These are phyloP conservation scores for Leucania comma DNA, from an alignment of 2,888 invertebrate genomes.

Conservation along the genomic window DNA sequence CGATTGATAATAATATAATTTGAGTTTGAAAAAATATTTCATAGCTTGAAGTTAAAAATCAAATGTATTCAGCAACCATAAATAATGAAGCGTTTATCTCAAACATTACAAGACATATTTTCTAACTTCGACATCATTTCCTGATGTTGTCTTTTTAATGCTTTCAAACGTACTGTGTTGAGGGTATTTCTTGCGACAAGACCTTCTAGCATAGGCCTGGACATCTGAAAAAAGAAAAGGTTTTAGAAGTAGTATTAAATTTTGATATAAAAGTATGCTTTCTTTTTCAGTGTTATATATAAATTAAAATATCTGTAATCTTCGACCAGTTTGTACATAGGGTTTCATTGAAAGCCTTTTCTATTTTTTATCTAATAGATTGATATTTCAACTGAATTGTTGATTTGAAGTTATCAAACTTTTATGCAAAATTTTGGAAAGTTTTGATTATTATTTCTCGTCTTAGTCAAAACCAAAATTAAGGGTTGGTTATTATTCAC, in stretches of 20 bases:
- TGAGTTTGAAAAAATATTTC: too few species aligned
- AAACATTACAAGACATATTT: conserved; percentile 79
- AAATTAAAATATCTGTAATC: background rate
- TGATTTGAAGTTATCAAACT: too few species aligned
- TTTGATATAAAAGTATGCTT: background rate
- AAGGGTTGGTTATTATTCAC: too few species aligned
- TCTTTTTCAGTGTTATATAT: too few species aligned
- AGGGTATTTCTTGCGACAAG: conserved; percentile 85
- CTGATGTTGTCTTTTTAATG: conserved; percentile 86
- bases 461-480: too few species aligned
- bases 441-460: too few species aligned
- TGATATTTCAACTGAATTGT: too few species aligned
- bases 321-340: background rate
- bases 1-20: too few species aligned
- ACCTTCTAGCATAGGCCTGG: conserved; percentile 88
- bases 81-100: conserved; percentile 33
- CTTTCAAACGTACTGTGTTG: conserved; percentile 82
- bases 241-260: conserved; percentile 5
- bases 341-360: background rate
- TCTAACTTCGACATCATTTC: conserved; percentile 86
- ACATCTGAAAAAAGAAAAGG: conserved; percentile 80
- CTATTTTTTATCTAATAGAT: too few species aligned
- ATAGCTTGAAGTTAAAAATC: too few species aligned
- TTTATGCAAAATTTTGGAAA: too few species aligned
- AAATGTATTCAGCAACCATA: too few species aligned